Evolutionary conservation across 1,140 invertebrate genomes (phyloP), one percentile per base, ranked within the genome.

Genomic region (Caenorhabditis tropicalis): DNA sequence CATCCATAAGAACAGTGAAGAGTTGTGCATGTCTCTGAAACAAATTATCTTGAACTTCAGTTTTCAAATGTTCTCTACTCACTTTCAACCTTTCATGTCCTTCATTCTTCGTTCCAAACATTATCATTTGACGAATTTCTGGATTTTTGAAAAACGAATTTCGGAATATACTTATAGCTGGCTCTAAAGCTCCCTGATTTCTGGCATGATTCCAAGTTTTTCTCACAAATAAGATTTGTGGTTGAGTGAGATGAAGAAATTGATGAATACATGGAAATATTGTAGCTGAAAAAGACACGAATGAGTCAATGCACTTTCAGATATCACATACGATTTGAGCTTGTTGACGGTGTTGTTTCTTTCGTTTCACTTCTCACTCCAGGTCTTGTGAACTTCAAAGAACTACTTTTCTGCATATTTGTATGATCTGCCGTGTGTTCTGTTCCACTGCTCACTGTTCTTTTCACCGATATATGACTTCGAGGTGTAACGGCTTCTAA

Each of bases 141-240:
- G 84, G 84, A 60, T 85, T 85, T 85, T 85, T 85, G 84, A 85
- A 85, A 43, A 85, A 82, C 19, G 84, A 85, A 33, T 85, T 85
- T 19, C 82, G 81, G 56, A 85, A 85, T 15, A 85, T 85, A 56
- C 56, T 85, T 7, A 85, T 82, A n/a, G 80, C 84, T n/a, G 84
- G 84, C 51, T 85, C 84, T 4, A 82, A 48, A 19, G 84, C 81
- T 2, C 84, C 84, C 24, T 85, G 84, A 83, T 85, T 85, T 74
- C 84, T 65, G 12, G 84, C 84, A 29, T 85, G 84, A 27, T 33
- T 51, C 84, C 84, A 85, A 7, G 84, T 85, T 74, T 82, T 81
- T n/a, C 84, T 53, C 7, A 85, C 84, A 33, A 85, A 82, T 21
- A 85, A 19, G 15, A 85, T 85, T 83, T 85, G 84, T 10, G 84